Evolutionary conservation across 2,113 vertebrate species (phyloP), one percentile per base, ranked within the genome.

Genomic region (Sapajus apella): DNA sequence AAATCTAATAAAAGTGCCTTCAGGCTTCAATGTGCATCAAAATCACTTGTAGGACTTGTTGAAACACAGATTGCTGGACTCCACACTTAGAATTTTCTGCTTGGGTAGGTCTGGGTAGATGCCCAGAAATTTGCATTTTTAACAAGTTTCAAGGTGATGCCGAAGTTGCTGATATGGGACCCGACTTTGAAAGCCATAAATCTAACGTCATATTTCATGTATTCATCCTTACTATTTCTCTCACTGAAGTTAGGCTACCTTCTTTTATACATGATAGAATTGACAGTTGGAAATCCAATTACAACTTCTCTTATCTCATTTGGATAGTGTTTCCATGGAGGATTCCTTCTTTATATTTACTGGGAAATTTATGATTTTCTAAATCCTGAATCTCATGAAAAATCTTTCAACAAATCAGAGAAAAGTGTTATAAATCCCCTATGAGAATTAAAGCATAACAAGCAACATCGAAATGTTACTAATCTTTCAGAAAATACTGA

Each of bases 371-470:
- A 3, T 77, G 13, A 56, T 56, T 87, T 73, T 79, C 13, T 12
- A 83, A 68, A 79, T 76, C 27, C 20, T 75, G 12, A 68, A 45
- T 72, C 55, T 97, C 52, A n/a, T 17, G n/a, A 88, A 88, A 82
- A 85, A n/a, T 61, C 23, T 95, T 35, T 37, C 12, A 91, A 93
- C 43, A 84, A 86, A 80, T 61, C 13, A 61, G 12, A 3, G 35
- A 88, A 72, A 83, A 30, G 3, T 13, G 32, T 35, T 64, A 10
- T 4, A 68, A 77, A 64, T 47, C 8, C 8, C 30, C 35, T 81
- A 1, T 6, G 30, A 79, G 25, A 92, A 87, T 40, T 43, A 76
- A 90, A 76, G 27, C 4, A 64, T 32, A n/a, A 61, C 12, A 52
- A 50, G 35, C 4, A 91, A 88, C 13, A 21, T 27, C 64, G 50